These are phyloP conservation scores for Chaenocephalus aceratus DNA, from an alignment of 2,113 vertebrate genomes.

Conservation along the genomic window DNA sequence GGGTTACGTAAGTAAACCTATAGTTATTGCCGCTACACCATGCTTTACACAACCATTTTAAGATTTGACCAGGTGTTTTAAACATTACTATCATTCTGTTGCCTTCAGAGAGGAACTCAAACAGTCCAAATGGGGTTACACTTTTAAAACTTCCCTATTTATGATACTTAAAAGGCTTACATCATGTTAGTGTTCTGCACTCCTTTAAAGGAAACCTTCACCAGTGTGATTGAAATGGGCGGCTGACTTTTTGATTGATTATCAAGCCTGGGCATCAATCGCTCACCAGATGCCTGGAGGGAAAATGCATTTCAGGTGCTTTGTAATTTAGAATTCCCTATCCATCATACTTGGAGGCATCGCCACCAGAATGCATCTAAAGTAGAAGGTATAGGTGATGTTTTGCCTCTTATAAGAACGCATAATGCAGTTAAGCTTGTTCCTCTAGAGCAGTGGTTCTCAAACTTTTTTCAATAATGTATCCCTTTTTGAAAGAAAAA, in stretches of 20 bases:
- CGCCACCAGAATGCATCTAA: background rate
- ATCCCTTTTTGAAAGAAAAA: no score
- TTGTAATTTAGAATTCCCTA: conserved; percentile 52
- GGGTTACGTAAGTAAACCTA: no score
- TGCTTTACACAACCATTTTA: no score
- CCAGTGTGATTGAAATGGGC: conserved; percentile 28
- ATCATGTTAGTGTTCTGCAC: conserved; percentile 27
- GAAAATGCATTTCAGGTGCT: conserved; percentile 46
- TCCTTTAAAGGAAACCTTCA: conserved; percentile 42
- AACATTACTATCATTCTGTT: background rate
- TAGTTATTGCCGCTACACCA: no score
- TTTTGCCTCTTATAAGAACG: conserved; percentile 4
- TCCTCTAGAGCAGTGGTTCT: background rate
- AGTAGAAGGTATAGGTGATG: background rate
- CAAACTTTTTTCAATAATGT: no score
- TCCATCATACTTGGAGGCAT: conserved; percentile 42
- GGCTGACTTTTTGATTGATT: conserved; percentile 58
- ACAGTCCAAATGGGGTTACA: background rate
- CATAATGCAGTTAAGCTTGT: conserved; percentile 6
- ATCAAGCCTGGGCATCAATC: conserved; percentile 29
- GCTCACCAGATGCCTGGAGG: conserved; percentile 34
- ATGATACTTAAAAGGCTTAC: conserved; percentile 14
- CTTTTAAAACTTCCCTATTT: conserved; percentile 1
- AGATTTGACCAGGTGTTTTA: background rate
- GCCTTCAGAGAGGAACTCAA: background rate